Evolutionary conservation across 2,113 vertebrate genomes (phyloP).

Genomic region (Tauraco erythrolophus): DNA sequence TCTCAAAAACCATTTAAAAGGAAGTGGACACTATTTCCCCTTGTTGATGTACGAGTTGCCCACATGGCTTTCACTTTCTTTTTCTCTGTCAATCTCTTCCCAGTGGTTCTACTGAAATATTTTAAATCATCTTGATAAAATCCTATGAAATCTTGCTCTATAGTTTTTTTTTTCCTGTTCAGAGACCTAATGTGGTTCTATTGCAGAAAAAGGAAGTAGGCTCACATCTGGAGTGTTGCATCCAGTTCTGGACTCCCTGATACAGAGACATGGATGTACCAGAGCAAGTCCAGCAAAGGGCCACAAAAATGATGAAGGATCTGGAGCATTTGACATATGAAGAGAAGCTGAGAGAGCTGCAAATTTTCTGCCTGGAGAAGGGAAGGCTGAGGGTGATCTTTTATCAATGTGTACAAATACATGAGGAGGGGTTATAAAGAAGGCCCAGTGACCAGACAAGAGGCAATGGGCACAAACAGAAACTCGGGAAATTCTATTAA

Average conservation of each 20-base stretch:
- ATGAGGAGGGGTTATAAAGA: not conserved
- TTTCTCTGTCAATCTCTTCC: not conserved
- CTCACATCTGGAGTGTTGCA: not conserved
- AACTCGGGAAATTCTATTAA: not conserved
- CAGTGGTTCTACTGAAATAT: not conserved
- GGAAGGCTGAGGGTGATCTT: rapidly evolving
- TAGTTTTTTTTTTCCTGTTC: not conserved
- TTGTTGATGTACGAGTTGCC: not conserved
- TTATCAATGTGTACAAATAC: not conserved
- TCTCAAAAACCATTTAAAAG: not conserved
- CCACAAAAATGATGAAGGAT: not conserved
- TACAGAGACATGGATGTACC: rapidly evolving
- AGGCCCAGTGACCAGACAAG: not conserved
- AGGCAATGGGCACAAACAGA: not conserved
- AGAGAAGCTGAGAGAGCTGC: not conserved
- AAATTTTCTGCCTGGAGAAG: not conserved
- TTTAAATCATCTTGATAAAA: not conserved
- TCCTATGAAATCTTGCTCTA: not conserved
- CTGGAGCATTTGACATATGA: not conserved
- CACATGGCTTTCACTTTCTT: not conserved
- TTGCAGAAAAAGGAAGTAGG: not conserved
- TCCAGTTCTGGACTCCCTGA: not conserved
- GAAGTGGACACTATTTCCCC: not conserved
- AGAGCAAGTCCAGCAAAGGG: not conserved
- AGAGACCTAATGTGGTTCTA: not conserved